A percentile compares a stretch with the other conserved stretches of the same genome.
Evolutionary conservation across 2,888 invertebrate species (phyloP).

Genomic region (Argynnis bischoffii): DNA sequence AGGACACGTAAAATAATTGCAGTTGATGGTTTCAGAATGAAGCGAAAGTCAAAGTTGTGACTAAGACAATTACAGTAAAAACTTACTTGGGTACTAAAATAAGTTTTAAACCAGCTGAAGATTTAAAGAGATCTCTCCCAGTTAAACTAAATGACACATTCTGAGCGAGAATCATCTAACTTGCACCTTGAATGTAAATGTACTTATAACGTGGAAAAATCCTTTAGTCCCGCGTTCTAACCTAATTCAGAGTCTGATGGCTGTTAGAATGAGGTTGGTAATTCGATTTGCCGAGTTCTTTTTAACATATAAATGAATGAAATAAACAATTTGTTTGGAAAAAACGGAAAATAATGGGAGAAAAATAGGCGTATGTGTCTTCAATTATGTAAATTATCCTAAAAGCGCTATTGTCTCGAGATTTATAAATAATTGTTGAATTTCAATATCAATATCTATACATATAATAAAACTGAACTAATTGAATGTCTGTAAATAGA

Average conservation of each 20-base stretch:
- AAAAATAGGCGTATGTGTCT: no score
- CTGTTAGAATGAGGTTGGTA: constrained; percentile 16
- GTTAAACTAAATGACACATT: constrained; percentile 20
- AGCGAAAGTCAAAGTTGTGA: neutral
- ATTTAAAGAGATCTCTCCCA: constrained; percentile 2
- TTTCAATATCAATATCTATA: no score
- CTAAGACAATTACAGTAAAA: neutral
- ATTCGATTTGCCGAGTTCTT: constrained; percentile 14
- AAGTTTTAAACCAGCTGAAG: neutral
- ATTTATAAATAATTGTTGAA: no score
- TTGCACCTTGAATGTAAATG: constrained; percentile 21
- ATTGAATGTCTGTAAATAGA: no score
- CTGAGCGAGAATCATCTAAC: constrained; percentile 10
- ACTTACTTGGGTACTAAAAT: constrained; percentile 1
- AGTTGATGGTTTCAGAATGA: neutral
- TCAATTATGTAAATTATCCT: no score
- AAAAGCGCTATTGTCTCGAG: no score
- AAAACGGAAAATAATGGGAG: neutral
- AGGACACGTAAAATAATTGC: neutral
- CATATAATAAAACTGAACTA: no score
- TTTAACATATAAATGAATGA: constrained; percentile 6
- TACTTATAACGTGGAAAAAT: constrained; percentile 20
- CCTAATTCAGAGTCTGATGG: constrained; percentile 20
- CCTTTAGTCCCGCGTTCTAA: constrained; percentile 10
- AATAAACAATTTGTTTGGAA: constrained; percentile 5